Evolutionary conservation across 2,113 vertebrate species (phyloP), one percentile per base, ranked within the genome.

Genomic region (Procavia capensis): DNA sequence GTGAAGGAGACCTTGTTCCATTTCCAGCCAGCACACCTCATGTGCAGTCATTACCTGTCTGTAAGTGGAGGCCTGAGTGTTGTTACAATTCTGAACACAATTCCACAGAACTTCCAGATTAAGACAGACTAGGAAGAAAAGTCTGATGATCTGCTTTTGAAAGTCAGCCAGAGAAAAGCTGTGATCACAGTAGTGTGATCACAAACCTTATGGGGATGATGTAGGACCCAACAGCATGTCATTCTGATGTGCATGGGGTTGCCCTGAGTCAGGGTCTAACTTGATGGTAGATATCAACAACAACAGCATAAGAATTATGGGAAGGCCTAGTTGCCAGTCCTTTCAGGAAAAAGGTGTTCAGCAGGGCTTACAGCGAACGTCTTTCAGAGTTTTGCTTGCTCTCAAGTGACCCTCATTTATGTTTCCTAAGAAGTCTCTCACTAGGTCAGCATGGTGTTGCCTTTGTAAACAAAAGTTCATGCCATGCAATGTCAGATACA

Each of bases 381-480:
- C 78, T 50, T 91, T 93, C 68, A 78, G 36, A 87, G 92, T 92
- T 31, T 66, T 57, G 4, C 94, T 88, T 90, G 29, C n/a, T 93
- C 61, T 88, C 59, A 88, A 76, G 41, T 75, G 66, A 85, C 66
- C 43, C n/a, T 50, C n/a, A n/a, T 85, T 88, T 94, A 59, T 1
- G 4, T n/a, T 85, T 92, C 87, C 57, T 78, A 50, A 85, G 43
- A 47, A 87, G 29, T 25, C n/a, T 61, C n/a, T 92, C 47, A 59
- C 85, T 72, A 6, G 34, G 76, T 92, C 72, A 70, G 10, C n/a
- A 63, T 72, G 7, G 57, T 66, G 29, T 68, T 86, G 88, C 31
- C 94, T 95, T 78, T 78, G 76, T 90, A 95, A 85, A 41, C n/a
- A 57, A 63, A 88, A 75, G 39, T 70, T 85, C 54, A 83, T 91